Percentiles rank a stretch among this genome's conserved stretches.
These are phyloP conservation scores for Procambarus virginalis DNA, from an alignment of 1,140 invertebrate genomes.

Conservation along the genomic window DNA sequence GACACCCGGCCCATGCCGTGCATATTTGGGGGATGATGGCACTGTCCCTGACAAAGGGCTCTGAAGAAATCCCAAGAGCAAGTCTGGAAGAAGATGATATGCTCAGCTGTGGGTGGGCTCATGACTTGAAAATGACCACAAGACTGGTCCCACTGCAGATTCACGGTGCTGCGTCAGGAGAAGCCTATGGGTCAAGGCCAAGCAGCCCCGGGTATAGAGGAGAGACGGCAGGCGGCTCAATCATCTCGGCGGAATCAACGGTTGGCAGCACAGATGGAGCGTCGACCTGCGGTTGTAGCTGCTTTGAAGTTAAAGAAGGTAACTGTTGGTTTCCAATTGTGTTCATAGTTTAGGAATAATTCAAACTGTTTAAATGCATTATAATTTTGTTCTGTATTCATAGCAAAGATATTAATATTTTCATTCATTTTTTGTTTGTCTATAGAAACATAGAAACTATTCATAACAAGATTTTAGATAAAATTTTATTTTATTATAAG, in stretches of 20 bases:
- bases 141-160: conserved; percentile 60
- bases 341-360: background rate
- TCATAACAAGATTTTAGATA: too few species aligned
- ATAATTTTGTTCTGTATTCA: background rate
- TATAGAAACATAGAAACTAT: too few species aligned
- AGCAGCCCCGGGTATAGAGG: conserved; percentile 40
- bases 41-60: conserved; percentile 5
- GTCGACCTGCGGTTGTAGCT: conserved; percentile 56
- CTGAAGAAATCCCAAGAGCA: conserved; percentile 17
- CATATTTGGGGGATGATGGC: conserved; percentile 15
- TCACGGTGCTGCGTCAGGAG: conserved; percentile 63
- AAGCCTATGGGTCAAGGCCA: conserved; percentile 53
- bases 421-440: background rate
- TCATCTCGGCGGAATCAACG: conserved; percentile 49
- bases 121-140: conserved; percentile 36
- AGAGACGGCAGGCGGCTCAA: conserved; percentile 57
- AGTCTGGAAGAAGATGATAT: conserved; percentile 30
- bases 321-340: background rate
- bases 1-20: background rate
- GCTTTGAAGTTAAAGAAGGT: conserved; percentile 60
- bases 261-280: conserved; percentile 61
- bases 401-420: background rate
- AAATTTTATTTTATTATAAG: too few species aligned
- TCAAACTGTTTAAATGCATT: background rate
- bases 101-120: conserved; percentile 33